phyloP scores from a whole-genome alignment of 2,888 invertebrate species.

The Gandaritis pyraliata region DNA sequence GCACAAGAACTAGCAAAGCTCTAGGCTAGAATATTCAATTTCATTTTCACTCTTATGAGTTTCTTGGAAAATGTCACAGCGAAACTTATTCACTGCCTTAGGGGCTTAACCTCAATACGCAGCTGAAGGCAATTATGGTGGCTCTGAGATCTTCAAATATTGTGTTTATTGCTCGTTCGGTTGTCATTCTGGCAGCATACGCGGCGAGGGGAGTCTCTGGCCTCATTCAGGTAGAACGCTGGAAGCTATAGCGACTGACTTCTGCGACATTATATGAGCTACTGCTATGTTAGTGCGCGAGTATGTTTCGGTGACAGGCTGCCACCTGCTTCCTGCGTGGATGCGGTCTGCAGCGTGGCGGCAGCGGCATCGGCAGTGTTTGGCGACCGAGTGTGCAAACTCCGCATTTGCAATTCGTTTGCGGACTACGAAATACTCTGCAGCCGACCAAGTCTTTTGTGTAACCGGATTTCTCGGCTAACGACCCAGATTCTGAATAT shows the following conservation, averaged over 20 bases:
- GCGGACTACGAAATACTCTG: conserved; percentile 70
- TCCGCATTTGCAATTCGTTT: conserved; percentile 74
- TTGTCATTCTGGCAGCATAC: conserved; percentile 57
- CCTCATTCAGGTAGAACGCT: conserved; percentile 7
- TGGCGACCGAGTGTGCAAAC: conserved; percentile 70
- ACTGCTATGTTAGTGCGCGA: not conserved
- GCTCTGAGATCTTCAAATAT: conserved; percentile 37
- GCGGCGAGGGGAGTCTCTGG: conserved; percentile 25
- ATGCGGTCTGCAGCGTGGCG: conserved; percentile 25
- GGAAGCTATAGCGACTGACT: not conserved
- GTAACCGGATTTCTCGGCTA: conserved; percentile 74
- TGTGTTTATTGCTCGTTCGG: conserved; percentile 42
- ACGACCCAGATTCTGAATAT: conserved; percentile 73
- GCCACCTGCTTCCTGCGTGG: conserved; percentile 16
- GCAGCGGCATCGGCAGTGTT: conserved; percentile 51
- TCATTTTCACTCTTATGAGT: conserved; percentile 21
- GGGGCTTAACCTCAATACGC: conserved; percentile 27
- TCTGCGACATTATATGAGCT: not conserved
- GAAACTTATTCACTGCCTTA: conserved; percentile 28
- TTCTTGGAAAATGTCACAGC: conserved; percentile 31
- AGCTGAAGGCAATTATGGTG: conserved; percentile 33
- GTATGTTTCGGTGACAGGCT: not conserved
- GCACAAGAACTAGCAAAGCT: conserved; percentile 11
- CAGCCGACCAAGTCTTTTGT: conserved; percentile 71
- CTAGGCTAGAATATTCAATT: conserved; percentile 19